Conservation (phyloP, 2,888 invertebrate species). For the Cephus rjabovi region DNA sequence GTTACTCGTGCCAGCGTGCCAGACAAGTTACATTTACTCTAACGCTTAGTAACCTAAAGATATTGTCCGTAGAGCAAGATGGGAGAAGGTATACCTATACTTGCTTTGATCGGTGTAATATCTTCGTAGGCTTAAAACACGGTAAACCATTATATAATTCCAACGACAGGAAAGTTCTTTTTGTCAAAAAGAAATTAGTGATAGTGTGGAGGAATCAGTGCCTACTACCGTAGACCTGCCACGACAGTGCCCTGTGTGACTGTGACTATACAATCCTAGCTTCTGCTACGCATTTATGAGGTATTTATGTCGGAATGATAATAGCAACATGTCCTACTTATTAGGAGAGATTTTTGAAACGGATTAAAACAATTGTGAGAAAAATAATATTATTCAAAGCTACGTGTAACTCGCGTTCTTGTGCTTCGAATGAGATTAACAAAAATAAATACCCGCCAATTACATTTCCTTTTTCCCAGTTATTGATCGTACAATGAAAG, state of each 20-base stretch:
- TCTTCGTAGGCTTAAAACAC: constrained; percentile 50
- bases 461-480: background rate
- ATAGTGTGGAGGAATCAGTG: constrained; percentile 65
- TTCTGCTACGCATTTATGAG: constrained; percentile 66
- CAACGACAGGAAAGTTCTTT: constrained; percentile 57
- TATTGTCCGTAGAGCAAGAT: constrained; percentile 56
- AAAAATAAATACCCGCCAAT: background rate
- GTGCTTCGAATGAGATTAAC: background rate
- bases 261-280: constrained; percentile 66
- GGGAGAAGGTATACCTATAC: constrained; percentile 65
- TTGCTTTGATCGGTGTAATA: constrained; percentile 59
- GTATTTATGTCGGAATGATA: constrained; percentile 67
- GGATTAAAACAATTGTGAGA: background rate
- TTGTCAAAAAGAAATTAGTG: constrained; percentile 59
- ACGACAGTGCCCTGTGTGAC: constrained; percentile 66
- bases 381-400: background rate
- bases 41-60: constrained; percentile 34
- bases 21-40: background rate
- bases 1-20: background rate
- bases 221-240: constrained; percentile 65
- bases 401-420: background rate
- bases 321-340: constrained; percentile 61
- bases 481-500: background rate
- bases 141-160: constrained; percentile 47
- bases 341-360: constrained; percentile 32